Evolutionary conservation across 1,140 invertebrate genomes (phyloP).

Genomic region (Myzus persicae): DNA sequence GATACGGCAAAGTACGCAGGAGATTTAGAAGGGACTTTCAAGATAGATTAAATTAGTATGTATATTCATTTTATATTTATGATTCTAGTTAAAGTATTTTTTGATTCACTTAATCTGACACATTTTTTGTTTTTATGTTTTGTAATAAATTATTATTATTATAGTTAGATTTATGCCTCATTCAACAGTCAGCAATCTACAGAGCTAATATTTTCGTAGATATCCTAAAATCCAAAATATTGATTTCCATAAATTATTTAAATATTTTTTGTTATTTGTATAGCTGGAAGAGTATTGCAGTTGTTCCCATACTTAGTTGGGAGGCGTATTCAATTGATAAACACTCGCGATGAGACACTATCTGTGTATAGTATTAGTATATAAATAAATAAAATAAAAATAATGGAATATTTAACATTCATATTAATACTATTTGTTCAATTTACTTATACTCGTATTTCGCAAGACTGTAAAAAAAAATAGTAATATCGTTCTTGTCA

Average conservation of each 20-base stretch:
- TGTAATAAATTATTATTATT: no score
- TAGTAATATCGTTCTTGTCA: not conserved
- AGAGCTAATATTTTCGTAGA: not conserved
- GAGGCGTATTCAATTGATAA: not conserved
- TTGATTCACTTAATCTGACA: not conserved
- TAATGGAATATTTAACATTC: not conserved
- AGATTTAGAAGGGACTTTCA: no score
- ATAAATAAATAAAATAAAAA: no score
- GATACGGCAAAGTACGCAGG: no score
- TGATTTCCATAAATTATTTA: not conserved
- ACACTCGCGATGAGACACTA: fast-evolving
- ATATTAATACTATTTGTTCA: not conserved
- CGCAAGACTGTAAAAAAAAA: not conserved
- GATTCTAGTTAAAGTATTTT: not conserved
- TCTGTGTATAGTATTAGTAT: not conserved
- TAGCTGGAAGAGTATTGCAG: not conserved
- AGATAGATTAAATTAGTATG: no score
- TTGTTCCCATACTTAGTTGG: not conserved
- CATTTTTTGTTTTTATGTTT: not conserved
- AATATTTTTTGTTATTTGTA: not conserved
- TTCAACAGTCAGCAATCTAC: not conserved
- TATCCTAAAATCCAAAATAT: not conserved
- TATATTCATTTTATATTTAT: no score
- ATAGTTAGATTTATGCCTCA: no score
- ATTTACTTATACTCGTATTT: no score